Evolutionary conservation across 1,140 invertebrate genomes (phyloP), one percentile per base, ranked within the genome.

Genomic region (Cotesia chilonis): DNA sequence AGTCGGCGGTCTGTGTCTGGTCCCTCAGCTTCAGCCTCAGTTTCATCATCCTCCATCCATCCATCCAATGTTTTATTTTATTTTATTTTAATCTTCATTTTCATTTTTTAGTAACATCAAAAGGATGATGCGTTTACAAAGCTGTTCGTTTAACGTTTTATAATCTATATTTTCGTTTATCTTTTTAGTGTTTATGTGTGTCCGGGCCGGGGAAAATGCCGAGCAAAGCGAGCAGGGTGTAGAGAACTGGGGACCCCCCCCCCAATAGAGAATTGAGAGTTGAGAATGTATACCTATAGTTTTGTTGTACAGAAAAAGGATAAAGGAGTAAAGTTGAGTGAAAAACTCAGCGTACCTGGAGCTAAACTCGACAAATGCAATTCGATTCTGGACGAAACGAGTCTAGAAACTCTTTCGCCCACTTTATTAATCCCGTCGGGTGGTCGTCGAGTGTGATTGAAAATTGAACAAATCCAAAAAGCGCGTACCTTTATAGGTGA

Each of bases 311-410:
- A 28, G 77, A 54, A 76, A 74, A 73, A 71, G 57, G 65, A n/a
- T 35, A 66, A 57, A 74, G 55, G 61, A 73, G 68, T 70, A 71
- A 63, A 75, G 61, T 77, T 72, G 78, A 28, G 76, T 66, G 72
- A 59, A 66, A 65, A 73, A 64, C 72, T 59, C 71, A 75, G 28
- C 28, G 28, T 28, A 80, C 74, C 80, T 78, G 80, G 75, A 47
- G 28, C 28, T 28, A 28, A 80, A 73, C 80, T 78, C 79, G 75
- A 47, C 57, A 84, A 84, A 84, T 84, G 78, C 80, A 84, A 83
- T 84, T 83, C 82, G 78, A 84, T 84, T 83, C 76, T 80, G 81
- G 74, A 80, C 80, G 81, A 83, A 84, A 83, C 80, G 82, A 82
- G 81, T 77, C 78, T 79, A 76, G 81, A 83, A 83, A 83, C 79